Percentiles rank a stretch among this genome's conserved stretches.
phyloP scores from a whole-genome alignment of 2,797 vertebrate genomes.

The Mormyrus hasselquistii region DNA sequence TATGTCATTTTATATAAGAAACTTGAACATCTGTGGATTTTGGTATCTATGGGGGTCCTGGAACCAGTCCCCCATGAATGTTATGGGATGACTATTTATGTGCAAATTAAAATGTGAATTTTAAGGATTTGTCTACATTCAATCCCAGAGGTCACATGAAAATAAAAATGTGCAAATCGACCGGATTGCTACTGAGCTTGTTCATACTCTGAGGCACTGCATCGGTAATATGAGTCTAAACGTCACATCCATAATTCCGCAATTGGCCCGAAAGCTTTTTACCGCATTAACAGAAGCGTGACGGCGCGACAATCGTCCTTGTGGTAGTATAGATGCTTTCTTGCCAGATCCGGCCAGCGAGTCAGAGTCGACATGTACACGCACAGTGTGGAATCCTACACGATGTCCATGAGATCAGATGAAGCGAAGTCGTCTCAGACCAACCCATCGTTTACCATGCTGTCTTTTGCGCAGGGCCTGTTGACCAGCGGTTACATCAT shows the following conservation, averaged over 20 bases:
- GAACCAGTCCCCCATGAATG: neutral
- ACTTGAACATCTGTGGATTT: neutral
- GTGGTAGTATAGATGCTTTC: neutral
- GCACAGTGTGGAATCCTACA: neutral
- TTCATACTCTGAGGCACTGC: neutral
- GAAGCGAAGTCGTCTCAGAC: neutral
- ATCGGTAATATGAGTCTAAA: neutral
- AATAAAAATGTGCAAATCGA: neutral
- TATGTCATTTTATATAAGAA: neutral
- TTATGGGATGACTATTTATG: neutral
- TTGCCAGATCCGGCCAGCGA: neutral
- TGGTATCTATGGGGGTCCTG: neutral
- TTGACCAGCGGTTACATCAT: slow-evolving; percentile 88
- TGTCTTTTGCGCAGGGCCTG: slow-evolving; percentile 64
- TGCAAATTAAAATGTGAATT: neutral
- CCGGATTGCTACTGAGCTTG: neutral
- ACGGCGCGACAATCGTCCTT: neutral
- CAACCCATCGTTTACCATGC: slow-evolving; percentile 14
- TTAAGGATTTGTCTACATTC: neutral
- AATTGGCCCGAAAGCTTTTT: neutral
- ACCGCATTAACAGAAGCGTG: neutral
- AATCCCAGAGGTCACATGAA: neutral
- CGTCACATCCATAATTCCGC: neutral
- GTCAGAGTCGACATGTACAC: neutral
- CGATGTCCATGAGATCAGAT: neutral